phyloP scores from a whole-genome alignment of 2,113 vertebrate species.

The Hippocampus zosterae region DNA sequence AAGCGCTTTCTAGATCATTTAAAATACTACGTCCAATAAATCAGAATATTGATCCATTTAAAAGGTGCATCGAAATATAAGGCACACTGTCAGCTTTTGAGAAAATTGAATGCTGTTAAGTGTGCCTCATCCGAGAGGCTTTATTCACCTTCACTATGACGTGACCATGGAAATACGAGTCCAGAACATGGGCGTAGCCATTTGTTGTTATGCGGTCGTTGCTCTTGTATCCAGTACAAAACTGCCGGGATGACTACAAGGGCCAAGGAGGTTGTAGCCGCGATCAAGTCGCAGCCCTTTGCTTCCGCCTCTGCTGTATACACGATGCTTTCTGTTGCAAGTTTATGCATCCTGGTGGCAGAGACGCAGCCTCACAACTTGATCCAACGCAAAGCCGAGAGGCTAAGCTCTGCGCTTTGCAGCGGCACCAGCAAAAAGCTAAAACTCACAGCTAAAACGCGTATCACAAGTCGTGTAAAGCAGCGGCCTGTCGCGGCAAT shows the following conservation, averaged over 20 bases:
- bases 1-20: too few species aligned
- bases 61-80: too few species aligned
- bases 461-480: slow-evolving; percentile 24
- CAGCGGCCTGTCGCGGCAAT: slow-evolving; percentile 35
- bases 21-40: too few species aligned
- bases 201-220: background rate
- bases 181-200: background rate
- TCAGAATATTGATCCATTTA: too few species aligned
- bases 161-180: too few species aligned
- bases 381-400: background rate
- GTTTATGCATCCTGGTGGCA: background rate
- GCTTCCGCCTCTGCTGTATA: background rate
- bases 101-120: too few species aligned
- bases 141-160: too few species aligned
- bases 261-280: background rate
- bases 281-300: background rate
- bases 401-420: background rate
- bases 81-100: too few species aligned
- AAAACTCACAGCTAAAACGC: slow-evolving; percentile 25
- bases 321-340: background rate
- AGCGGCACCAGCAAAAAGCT: background rate
- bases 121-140: too few species aligned
- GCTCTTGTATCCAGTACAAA: too few species aligned
- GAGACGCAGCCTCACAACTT: background rate
- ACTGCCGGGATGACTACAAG: background rate